These are phyloP conservation scores for Melikaiella ostensackeni DNA, from an alignment of 2,888 invertebrate species.

Conservation along the genomic window DNA sequence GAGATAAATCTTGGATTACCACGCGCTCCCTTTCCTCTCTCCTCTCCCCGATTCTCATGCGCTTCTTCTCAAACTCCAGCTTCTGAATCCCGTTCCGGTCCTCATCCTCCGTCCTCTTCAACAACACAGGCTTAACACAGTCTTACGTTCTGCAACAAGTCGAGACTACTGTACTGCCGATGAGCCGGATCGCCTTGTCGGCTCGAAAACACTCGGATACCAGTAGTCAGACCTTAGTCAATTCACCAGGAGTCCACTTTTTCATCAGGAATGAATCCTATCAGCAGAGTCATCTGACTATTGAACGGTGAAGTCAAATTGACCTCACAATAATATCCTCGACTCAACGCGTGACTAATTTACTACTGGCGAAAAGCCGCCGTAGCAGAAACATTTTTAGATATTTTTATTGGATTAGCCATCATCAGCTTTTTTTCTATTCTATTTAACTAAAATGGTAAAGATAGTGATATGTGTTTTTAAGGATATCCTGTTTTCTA, in stretches of 20 bases:
- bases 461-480: too few relatives aligned
- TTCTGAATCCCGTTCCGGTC: constrained; percentile 46
- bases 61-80: constrained; percentile 50
- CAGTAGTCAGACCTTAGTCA: constrained; percentile 9
- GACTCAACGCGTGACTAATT: constrained; percentile 31
- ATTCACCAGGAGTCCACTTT: constrained; percentile 1
- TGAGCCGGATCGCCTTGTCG: constrained; percentile 46
- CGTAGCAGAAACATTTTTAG: neutral
- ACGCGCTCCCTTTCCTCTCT: constrained; percentile 57
- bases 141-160: constrained; percentile 64
- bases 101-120: constrained; percentile 45
- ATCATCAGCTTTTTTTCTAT: neutral
- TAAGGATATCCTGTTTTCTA: too few relatives aligned
- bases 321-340: constrained; percentile 33
- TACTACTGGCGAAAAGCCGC: neutral
- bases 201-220: constrained; percentile 32
- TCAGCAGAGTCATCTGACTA: constrained; percentile 21
- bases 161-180: constrained; percentile 57
- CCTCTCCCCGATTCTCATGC: constrained; percentile 49
- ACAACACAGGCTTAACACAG: constrained; percentile 67
- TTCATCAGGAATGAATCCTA: constrained; percentile 28
- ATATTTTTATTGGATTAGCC: neutral
- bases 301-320: constrained; percentile 24
- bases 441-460: too few relatives aligned
- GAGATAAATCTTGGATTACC: constrained; percentile 76